Base-by-base conservation (phyloP, 2,888 invertebrate genomes). In the Eledona agricola region DNA sequence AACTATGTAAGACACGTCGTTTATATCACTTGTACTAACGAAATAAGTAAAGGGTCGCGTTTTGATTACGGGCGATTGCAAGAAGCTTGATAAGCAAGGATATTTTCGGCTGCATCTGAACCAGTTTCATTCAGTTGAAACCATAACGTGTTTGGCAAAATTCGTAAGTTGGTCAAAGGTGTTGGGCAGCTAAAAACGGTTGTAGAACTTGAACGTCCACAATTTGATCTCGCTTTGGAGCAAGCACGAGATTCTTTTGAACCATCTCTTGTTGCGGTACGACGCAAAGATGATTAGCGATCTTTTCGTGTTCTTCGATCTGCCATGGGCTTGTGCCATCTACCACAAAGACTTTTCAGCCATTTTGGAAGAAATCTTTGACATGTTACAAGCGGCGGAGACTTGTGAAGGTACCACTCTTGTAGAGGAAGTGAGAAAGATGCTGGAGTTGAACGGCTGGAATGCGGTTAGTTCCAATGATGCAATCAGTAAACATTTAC, bases 231-330 rank as follows among this genome's bases (percentile, higher is more conserved):
- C 81, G 52, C 69, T 91, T 19, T 90, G 85, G 71, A 90, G 89
- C 0, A 83, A 86, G 59, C 90, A 91, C 69, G 88, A 90, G 64
- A 80, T 81, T 11, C 75, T 86, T 63, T 79, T 90, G 52, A 87
- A 90, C 72, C 85, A 87, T 64, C 65, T 91, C 20, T 75, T 83
- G 34, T 69, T 76, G 9, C 79, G 87, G 46, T 88, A 80, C 70
- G 76, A 83, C 76, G 76, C 81, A 72, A 76, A 81, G 1, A 72
- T 82, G 51, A 84, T 91, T 19, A 73, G 77, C 0, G 88, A 91
- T 69, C 78, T 89, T 3, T 87, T 78, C 69, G 79, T 81, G 3
- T 88, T 80, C 74, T 88, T 89, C 74, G 77, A 77, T 4, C 81
- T 85, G 60, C 82, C 86, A 1, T 87, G 88, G 87, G 79, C 82